Conservation (phyloP, 1,140 invertebrate genomes). For the Drosophila sulfurigaster region DNA sequence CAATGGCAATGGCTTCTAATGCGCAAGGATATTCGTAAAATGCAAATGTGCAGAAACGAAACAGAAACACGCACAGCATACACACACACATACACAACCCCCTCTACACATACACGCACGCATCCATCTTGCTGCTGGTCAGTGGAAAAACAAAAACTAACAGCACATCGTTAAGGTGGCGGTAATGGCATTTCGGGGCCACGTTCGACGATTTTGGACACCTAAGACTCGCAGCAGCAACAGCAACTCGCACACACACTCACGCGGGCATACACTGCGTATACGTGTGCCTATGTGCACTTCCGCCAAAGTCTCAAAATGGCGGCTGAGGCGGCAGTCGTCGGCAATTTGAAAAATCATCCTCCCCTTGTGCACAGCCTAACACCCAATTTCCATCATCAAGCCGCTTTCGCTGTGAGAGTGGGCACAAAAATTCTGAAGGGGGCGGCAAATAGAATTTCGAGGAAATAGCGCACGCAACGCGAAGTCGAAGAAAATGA, state of each 20-base stretch:
- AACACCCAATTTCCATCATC: constrained; percentile 34
- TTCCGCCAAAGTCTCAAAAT: constrained; percentile 83
- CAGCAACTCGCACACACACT: constrained; percentile 13
- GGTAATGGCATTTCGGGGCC: constrained; percentile 79
- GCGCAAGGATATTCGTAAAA: constrained; percentile 84
- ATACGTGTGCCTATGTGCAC: constrained; percentile 55
- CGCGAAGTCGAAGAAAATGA: constrained; percentile 8
- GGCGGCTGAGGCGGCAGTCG: constrained; percentile 55
- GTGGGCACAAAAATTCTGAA: constrained; percentile 24
- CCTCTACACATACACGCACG: constrained; percentile 27
- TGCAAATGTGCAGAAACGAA: constrained; percentile 81
- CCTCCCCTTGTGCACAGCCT: not conserved
- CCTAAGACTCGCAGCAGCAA: constrained; percentile 54
- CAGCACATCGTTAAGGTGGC: constrained; percentile 74
- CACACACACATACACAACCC: constrained; percentile 12
- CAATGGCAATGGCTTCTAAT: constrained; percentile 65
- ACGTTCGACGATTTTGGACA: constrained; percentile 79
- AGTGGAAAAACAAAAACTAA: constrained; percentile 59
- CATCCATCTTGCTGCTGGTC: constrained; percentile 61
- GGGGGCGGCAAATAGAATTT: constrained; percentile 75
- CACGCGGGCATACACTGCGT: constrained; percentile 7
- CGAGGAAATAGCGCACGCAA: constrained; percentile 42
- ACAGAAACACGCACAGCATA: constrained; percentile 54
- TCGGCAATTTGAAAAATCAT: constrained; percentile 20
- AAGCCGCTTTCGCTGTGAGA: constrained; percentile 33